phyloP scores from a whole-genome alignment of 2,797 vertebrate species.

The Aphelocoma californica region DNA sequence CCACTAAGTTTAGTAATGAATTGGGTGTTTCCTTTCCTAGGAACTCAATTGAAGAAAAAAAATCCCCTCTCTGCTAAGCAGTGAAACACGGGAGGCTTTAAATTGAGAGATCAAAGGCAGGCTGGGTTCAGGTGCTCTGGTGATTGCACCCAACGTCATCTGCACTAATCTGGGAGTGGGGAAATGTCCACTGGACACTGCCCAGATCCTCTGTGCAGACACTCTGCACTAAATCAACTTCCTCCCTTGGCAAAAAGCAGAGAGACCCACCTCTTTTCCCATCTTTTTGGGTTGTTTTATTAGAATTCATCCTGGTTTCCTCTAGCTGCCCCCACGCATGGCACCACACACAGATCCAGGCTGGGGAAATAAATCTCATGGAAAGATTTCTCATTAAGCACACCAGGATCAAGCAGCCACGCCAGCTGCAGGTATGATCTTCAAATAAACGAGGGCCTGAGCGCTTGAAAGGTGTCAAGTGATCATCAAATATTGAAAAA shows the following conservation, averaged over 20 bases:
- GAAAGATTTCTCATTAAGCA: neutral
- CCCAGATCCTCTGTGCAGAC: neutral
- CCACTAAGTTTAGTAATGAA: constrained; percentile 54
- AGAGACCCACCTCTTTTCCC: neutral
- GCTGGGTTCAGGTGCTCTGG: constrained; percentile 5
- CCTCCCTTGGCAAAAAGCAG: neutral
- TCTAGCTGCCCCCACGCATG: neutral
- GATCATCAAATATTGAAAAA: constrained; percentile 3
- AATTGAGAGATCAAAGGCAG: constrained; percentile 45
- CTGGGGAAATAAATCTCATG: neutral
- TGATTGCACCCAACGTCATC: neutral
- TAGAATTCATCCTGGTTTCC: neutral
- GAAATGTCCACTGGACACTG: neutral
- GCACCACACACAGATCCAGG: fast-evolving
- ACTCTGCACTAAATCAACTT: neutral
- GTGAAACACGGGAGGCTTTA: constrained; percentile 22
- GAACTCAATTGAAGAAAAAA: constrained; percentile 28
- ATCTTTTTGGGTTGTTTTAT: neutral
- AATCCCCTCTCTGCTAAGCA: constrained; percentile 31
- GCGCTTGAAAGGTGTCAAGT: neutral
- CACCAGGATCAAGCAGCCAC: neutral
- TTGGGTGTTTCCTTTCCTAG: constrained; percentile 51
- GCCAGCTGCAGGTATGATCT: neutral
- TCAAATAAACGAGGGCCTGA: neutral
- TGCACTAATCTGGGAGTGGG: neutral